Evolutionary conservation across 1,140 invertebrate genomes (phyloP).

Genomic region (Drosophila paulistorum): DNA sequence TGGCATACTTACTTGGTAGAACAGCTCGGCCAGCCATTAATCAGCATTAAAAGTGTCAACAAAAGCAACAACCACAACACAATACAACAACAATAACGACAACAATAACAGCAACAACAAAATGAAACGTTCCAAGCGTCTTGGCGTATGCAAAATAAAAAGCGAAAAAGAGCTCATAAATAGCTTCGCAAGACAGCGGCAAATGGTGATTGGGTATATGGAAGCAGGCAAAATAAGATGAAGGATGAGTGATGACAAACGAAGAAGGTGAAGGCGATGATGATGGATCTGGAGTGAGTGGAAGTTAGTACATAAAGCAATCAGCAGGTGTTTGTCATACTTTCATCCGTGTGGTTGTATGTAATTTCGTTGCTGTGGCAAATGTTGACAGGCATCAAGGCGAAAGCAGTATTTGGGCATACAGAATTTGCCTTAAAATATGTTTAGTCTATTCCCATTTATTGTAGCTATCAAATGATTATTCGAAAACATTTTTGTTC

Average conservation of each 20-base stretch:
- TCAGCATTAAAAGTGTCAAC: constrained; percentile 60
- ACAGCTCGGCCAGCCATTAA: constrained; percentile 41
- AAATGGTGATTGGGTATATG: constrained; percentile 13
- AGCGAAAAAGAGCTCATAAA: constrained; percentile 50
- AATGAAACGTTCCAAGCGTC: background rate
- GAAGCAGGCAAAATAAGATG: background rate
- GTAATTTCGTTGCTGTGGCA: constrained; percentile 45
- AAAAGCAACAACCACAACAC: constrained; percentile 23
- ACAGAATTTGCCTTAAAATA: background rate
- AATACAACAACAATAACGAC: constrained; percentile 18
- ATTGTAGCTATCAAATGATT: background rate
- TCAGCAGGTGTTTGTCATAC: constrained; percentile 55
- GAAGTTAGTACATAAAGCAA: constrained; percentile 27
- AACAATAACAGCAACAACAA: constrained; percentile 19
- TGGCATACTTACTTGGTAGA: constrained; percentile 40
- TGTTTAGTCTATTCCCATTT: background rate
- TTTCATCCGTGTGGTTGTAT: background rate
- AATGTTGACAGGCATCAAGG: constrained; percentile 26
- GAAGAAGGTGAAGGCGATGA: background rate
- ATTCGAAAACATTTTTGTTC: too few species aligned
- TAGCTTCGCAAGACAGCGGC: constrained; percentile 40
- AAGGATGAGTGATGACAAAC: background rate
- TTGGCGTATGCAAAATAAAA: constrained; percentile 52
- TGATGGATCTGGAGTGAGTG: background rate
- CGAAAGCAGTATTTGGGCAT: background rate